These are phyloP conservation scores for Rhogogaster chlorosoma DNA, from an alignment of 2,888 invertebrate species.

Conservation along the genomic window DNA sequence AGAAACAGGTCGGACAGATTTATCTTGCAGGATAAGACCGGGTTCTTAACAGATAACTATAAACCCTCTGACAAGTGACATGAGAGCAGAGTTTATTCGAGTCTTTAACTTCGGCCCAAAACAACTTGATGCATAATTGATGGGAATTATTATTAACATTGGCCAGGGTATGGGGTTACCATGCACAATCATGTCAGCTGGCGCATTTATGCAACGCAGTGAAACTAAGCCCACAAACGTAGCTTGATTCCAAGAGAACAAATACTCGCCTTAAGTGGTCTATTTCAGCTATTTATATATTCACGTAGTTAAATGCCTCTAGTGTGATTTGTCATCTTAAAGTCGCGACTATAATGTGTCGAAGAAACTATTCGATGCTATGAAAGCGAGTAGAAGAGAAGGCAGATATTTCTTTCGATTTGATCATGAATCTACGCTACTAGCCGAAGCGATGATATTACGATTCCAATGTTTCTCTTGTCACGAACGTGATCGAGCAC, in stretches of 20 bases:
- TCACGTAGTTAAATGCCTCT: neutral
- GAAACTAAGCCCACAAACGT: neutral
- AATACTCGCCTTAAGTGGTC: neutral
- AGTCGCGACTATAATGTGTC: neutral
- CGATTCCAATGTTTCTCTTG: neutral
- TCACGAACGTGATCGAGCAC: neutral
- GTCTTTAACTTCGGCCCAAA: neutral
- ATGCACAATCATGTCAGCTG: neutral
- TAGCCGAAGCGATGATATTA: neutral
- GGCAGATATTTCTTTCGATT: neutral
- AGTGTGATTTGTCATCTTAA: neutral
- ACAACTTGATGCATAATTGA: neutral
- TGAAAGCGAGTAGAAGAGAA: neutral
- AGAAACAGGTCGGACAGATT: neutral
- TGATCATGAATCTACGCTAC: neutral
- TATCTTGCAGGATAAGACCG: constrained; percentile 1
- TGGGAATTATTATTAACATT: neutral
- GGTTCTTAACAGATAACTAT: constrained; percentile 6
- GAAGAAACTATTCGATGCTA: too few species aligned
- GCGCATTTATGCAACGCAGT: neutral
- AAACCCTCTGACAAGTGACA: neutral
- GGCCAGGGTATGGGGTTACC: neutral
- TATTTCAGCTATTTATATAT: constrained; percentile 10
- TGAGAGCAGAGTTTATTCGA: neutral
- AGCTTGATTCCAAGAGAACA: neutral